Evolutionary conservation across 2,113 vertebrate species (phyloP), one percentile per base, ranked within the genome.

Genomic region (Anolis carolinensis): DNA sequence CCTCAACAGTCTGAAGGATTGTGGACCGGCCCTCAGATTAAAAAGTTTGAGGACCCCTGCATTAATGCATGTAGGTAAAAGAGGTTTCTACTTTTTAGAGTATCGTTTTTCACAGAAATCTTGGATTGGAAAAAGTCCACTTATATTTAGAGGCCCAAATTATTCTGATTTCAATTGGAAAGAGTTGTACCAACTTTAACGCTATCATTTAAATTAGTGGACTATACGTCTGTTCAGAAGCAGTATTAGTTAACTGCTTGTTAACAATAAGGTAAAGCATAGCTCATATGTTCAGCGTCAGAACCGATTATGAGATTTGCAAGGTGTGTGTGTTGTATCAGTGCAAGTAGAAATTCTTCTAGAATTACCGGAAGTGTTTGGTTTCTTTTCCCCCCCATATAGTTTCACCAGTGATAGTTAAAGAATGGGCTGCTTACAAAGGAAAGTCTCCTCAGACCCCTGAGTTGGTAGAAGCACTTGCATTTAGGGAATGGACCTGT

Each of bases 341-440:
- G 16, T 44, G 21, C 20, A 86, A 21, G 44, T 32, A 48, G 23
- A 73, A 80, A 27, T 25, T 83, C 52, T 2, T 32, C 10, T 62
- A 21, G 39, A 76, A 81, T 36, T 67, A 20, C 36, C 75, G 55
- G 85, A 62, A 74, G 39, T 78, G 10, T 8, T 62, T 0, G 0
- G 9, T 79, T 18, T 55, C 55, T 70, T 80, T 82, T 4, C 88
- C 90, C 73, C 62, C 0, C 86, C 88, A 77, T 90, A 5, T 89
- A 99, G 98, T 98, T 91, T 97, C 96, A 48, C 97, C 97, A 0
- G 97, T 99, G 91, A 97, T 99, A 90, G 96, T 99, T 92, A 99
- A 99, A 90, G 98, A 99, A 95, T 99, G 98, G 98, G 98, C 98
- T 78, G 98, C 98, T 93, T 99, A 98, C 96, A 99, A 99, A 92